Conservation (phyloP, 2,888 invertebrate species). For the Loripinus fragilis region DNA sequence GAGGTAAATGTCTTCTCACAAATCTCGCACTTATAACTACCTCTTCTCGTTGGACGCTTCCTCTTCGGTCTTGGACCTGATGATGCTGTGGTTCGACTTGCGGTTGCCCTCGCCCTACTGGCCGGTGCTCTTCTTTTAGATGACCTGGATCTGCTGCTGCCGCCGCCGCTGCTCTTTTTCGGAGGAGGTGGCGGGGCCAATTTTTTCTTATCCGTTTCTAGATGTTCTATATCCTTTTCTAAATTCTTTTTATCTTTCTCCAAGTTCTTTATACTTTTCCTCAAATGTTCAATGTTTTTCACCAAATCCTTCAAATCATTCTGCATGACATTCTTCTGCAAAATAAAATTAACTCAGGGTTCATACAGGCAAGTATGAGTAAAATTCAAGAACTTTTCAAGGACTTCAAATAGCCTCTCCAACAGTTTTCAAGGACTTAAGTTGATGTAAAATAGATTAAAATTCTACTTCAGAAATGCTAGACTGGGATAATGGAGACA, state of each 20-base stretch:
- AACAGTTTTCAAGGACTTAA: too few species aligned
- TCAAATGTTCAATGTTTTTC: constrained; percentile 5
- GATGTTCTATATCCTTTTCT: background rate
- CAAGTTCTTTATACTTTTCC: background rate
- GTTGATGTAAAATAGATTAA: too few species aligned
- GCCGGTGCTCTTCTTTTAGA: background rate
- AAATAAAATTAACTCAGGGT: too few species aligned
- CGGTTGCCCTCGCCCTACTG: background rate
- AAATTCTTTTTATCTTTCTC: constrained; percentile 8
- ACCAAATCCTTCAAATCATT: constrained; percentile 9
- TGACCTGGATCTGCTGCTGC: background rate
- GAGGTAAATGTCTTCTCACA: constrained; percentile 11
- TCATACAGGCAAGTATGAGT: too few species aligned
- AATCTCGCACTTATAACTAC: background rate
- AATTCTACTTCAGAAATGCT: too few species aligned
- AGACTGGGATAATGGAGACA: too few species aligned
- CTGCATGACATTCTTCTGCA: constrained; percentile 4
- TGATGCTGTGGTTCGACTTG: background rate
- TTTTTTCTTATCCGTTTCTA: background rate
- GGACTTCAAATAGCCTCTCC: too few species aligned
- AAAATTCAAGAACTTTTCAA: too few species aligned
- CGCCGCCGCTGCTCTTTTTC: background rate
- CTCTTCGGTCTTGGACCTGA: background rate
- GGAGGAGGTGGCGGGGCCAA: background rate
- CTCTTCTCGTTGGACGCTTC: background rate